A percentile compares a stretch with the other conserved stretches of the same genome.
These are phyloP conservation scores for Samia ricini DNA, from an alignment of 1,140 invertebrate species.

Conservation along the genomic window DNA sequence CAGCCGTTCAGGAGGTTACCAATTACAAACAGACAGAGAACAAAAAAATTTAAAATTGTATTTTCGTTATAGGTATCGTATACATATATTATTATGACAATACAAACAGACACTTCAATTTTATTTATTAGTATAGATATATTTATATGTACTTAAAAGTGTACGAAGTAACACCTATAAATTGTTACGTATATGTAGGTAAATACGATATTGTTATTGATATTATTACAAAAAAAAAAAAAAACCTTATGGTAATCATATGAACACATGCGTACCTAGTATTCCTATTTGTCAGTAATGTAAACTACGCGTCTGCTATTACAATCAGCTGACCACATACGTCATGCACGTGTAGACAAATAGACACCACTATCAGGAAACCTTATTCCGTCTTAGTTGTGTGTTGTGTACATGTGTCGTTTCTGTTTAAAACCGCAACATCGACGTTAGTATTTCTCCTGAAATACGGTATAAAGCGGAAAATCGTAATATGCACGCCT, in stretches of 20 bases:
- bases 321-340: slow-evolving; percentile 4
- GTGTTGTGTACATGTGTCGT: background rate
- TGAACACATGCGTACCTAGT: background rate
- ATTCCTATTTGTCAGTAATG: background rate
- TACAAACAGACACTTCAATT: no score
- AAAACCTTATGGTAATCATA: background rate
- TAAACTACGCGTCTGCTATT: background rate
- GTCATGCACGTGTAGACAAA: slow-evolving; percentile 6
- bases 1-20: no score
- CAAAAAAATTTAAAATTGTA: no score
- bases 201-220: no score
- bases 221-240: no score
- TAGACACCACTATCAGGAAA: background rate
- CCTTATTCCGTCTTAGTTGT: background rate
- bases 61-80: no score
- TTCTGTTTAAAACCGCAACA: background rate
- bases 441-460: background rate
- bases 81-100: no score
- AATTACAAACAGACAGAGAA: no score
- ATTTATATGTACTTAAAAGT: no score
- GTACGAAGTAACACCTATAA: no score
- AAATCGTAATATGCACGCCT: background rate
- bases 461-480: background rate
- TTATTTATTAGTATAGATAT: no score
- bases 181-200: no score